These are phyloP conservation scores for Halcyon leucocephala DNA, from an alignment of 2,797 vertebrate genomes.

Conservation along the genomic window DNA sequence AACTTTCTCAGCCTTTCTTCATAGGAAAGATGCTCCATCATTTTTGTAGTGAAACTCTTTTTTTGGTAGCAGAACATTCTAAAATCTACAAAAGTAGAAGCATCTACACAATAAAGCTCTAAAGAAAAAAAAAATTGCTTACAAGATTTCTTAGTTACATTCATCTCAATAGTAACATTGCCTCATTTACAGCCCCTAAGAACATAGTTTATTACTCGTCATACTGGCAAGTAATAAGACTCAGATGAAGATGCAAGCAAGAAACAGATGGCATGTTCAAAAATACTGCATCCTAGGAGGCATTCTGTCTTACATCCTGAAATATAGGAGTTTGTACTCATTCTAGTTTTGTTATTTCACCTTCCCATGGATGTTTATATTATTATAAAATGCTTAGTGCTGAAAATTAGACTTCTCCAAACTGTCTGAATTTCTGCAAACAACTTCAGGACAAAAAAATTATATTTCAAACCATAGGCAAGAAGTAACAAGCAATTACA, in stretches of 20 bases:
- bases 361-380: neutral
- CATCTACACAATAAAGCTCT: neutral
- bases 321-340: neutral
- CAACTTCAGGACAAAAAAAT: neutral
- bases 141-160: neutral
- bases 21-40: neutral
- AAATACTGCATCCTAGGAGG: neutral
- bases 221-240: neutral
- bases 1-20: neutral
- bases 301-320: neutral
- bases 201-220: neutral
- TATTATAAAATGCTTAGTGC: neutral
- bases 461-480: neutral
- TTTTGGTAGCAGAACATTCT: neutral
- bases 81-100: neutral
- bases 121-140: neutral
- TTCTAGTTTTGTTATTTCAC: neutral
- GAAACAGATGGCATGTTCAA: rapidly evolving
- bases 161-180: neutral
- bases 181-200: neutral
- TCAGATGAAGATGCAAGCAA: neutral
- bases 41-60: neutral
- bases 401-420: neutral
- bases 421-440: neutral
- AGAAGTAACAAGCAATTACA: neutral